Evolutionary conservation across 2,113 vertebrate genomes (phyloP), one percentile per base, ranked within the genome.

Genomic region (Phasianus colchicus): DNA sequence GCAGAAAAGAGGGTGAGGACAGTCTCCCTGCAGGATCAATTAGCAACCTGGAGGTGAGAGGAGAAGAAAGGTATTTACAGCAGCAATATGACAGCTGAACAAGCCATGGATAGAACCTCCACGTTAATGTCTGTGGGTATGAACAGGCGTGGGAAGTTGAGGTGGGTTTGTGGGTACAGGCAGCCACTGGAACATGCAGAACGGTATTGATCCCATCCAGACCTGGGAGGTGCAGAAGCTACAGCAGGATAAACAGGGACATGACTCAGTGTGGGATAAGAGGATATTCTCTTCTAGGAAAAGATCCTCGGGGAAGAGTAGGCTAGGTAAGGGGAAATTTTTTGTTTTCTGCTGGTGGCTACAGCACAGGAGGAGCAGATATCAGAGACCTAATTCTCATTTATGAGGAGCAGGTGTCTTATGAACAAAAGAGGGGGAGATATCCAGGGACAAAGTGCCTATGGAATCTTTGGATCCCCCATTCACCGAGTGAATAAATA

Each of bases 21-120:
- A 76, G 80, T 50, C 92, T 94, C 86, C 88, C 89, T 88, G 81
- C 70, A 89, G 86, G 78, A 86, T 95, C 94, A 86, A 70, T 82
- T 93, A 92, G 36, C 20, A 88, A 72, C 82, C 96, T 96, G 79
- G 61, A 93, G 48, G 60, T 92, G 57, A 92, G 38, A 94, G 36
- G 19, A 94, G 70, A 86, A 94, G 66, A 92, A 69, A 74, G 2
- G 0, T 16, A 38, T 87, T 92, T 63, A 64, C 65, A 89, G 19
- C 12, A 48, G 11, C 32, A 20, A 82, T 58, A 79, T n/a, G 45
- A 86, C 19, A 93, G 43, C 34, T 61, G 52, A 93, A 70, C 45
- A 92, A 91, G 16, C 8, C 60, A 92, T 34, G 76, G 14, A 30
- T 66, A 88, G 77, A 75, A 79, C 24, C 11, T 75, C 38, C 22